Percentiles rank a stretch among this genome's conserved stretches.
These are phyloP conservation scores for Acyrthosiphon pisum DNA, from an alignment of 1,140 invertebrate species.

Conservation along the genomic window DNA sequence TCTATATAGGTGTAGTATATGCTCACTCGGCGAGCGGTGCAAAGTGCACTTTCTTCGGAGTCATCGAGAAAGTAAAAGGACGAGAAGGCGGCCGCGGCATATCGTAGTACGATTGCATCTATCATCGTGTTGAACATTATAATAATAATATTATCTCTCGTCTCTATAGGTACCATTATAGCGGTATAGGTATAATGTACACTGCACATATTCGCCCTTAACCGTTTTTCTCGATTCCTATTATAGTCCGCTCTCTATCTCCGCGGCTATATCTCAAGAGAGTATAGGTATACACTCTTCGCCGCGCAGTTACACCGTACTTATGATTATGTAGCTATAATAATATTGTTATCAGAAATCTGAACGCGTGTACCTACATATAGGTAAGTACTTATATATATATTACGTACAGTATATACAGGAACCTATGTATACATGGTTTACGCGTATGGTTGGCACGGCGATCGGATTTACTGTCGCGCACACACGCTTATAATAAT, in stretches of 20 bases:
- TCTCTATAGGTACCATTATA: background rate
- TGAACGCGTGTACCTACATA: background rate
- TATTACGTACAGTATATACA: too few relatives aligned
- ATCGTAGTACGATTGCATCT: background rate
- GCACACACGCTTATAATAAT: background rate
- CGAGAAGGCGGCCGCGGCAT: background rate
- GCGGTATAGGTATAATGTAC: background rate
- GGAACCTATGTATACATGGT: too few relatives aligned
- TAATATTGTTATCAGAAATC: background rate
- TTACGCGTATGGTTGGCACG: background rate
- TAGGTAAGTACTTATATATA: too few relatives aligned
- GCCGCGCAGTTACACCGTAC: background rate
- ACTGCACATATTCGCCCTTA: background rate
- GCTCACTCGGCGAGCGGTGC: background rate
- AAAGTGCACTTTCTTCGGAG: slow-evolving; percentile 35
- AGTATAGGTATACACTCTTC: background rate
- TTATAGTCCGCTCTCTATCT: background rate
- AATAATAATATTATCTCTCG: slow-evolving; percentile 11
- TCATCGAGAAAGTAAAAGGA: slow-evolving; percentile 28
- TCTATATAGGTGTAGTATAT: too few relatives aligned
- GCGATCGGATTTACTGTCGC: background rate
- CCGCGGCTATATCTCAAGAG: background rate
- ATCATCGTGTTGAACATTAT: slow-evolving; percentile 15
- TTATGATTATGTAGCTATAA: background rate
- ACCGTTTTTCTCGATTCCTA: background rate